Percentiles rank a stretch among this genome's conserved stretches.
phyloP scores from a whole-genome alignment of 2,113 vertebrate species.

The Eretmochelys imbricata region DNA sequence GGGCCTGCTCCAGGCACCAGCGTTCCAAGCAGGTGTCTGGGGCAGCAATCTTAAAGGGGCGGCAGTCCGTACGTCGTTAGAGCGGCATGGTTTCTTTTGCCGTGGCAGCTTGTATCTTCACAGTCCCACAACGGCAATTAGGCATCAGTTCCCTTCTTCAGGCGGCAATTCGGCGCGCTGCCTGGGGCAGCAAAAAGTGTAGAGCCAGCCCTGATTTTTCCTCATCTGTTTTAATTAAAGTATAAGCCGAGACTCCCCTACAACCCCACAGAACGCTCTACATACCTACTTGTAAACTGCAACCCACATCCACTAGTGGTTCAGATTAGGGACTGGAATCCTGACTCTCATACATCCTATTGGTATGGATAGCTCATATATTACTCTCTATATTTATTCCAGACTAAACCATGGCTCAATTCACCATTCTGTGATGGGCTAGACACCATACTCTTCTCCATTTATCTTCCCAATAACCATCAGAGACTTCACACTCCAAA shows the following conservation, averaged over 20 bases:
- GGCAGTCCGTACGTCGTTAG: no score
- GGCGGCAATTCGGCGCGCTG: no score
- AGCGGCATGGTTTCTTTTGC: no score
- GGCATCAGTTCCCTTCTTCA: no score
- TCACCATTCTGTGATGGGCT: neutral
- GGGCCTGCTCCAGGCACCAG: no score
- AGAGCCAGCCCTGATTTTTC: neutral
- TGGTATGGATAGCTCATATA: neutral
- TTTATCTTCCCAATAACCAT: neutral
- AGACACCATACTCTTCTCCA: neutral
- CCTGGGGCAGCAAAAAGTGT: no score
- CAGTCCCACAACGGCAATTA: no score
- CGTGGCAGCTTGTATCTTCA: no score
- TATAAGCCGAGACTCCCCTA: slow-evolving; percentile 23
- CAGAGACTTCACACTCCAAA: neutral
- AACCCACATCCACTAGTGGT: neutral
- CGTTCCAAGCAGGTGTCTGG: no score
- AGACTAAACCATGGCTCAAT: neutral
- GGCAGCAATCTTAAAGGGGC: no score
- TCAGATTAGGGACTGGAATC: slow-evolving; percentile 29
- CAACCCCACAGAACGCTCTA: slow-evolving; percentile 23
- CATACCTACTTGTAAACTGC: neutral
- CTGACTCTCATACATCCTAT: neutral
- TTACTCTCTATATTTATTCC: slow-evolving; percentile 2
- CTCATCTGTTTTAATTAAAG: slow-evolving; percentile 34